A percentile compares a stretch with the other conserved stretches of the same genome.
Evolutionary conservation across 2,113 vertebrate species (phyloP).

Genomic region (Hyla sarda): DNA sequence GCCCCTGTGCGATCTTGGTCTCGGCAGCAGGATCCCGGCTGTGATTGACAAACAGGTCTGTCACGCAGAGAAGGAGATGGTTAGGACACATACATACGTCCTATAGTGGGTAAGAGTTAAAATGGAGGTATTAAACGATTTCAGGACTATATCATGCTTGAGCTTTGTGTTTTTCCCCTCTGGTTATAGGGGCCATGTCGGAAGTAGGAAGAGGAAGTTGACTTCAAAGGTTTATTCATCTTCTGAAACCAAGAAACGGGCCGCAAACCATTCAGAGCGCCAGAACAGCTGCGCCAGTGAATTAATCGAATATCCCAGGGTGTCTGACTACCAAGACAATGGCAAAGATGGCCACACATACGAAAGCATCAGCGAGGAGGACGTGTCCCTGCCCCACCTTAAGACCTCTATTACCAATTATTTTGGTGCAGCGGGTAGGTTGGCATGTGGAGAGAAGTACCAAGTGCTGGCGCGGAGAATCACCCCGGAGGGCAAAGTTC

Average conservation of each 20-base stretch:
- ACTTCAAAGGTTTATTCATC: conserved; percentile 76
- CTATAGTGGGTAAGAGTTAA: no score
- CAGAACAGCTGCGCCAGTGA: conserved; percentile 63
- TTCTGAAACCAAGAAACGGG: conserved; percentile 74
- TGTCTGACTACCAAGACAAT: conserved; percentile 68
- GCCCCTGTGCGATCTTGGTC: no score
- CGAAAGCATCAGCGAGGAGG: conserved; percentile 85
- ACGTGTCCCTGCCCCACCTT: conserved; percentile 86
- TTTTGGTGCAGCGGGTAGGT: conserved; percentile 85
- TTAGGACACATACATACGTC: no score
- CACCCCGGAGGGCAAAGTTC: conserved; percentile 88
- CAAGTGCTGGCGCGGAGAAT: conserved; percentile 91
- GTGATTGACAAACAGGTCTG: no score
- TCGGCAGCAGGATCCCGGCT: no score
- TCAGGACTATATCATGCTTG: no score
- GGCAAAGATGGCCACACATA: conserved; percentile 81
- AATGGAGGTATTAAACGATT: no score
- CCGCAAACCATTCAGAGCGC: conserved; percentile 61
- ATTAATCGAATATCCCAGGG: conserved; percentile 71
- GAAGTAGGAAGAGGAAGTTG: conserved; percentile 92
- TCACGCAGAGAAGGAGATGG: no score
- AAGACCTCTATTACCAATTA: conserved; percentile 95
- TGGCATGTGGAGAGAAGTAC: conserved; percentile 91
- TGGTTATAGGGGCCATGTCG: conserved; percentile 78
- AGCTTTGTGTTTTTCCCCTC: no score